phyloP scores from a whole-genome alignment of 2,888 invertebrate species.

The Drosophila greeni region DNA sequence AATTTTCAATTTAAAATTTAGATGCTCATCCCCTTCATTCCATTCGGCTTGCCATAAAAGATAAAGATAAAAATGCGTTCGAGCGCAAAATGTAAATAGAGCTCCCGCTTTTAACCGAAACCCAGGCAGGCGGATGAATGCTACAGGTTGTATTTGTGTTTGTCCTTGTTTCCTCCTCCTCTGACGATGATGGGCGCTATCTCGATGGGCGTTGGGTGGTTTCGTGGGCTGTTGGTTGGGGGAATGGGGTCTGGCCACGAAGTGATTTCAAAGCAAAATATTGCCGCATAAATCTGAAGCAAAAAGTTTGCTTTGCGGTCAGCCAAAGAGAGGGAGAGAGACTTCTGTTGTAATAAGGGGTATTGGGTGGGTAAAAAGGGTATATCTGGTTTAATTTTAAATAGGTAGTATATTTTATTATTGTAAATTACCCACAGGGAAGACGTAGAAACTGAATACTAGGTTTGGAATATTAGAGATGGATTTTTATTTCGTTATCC shows the following conservation, averaged over 20 bases:
- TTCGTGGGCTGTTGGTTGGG: not conserved
- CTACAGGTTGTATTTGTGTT: constrained; percentile 58
- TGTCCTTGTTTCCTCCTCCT: constrained; percentile 23
- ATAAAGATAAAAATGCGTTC: constrained; percentile 63
- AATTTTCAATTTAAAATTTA: constrained; percentile 72
- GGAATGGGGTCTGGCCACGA: constrained; percentile 11
- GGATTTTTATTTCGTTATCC: too few species aligned
- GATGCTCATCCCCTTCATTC: constrained; percentile 40
- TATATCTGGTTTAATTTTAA: not conserved
- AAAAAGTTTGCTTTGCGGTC: constrained; percentile 58
- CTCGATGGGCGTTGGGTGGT: constrained; percentile 2
- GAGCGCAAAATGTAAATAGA: constrained; percentile 68
- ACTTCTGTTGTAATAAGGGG: constrained; percentile 10
- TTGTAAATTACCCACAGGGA: not conserved
- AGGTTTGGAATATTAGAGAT: too few species aligned
- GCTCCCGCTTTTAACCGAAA: constrained; percentile 48
- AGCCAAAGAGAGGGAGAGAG: constrained; percentile 27
- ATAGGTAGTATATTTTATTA: not conserved
- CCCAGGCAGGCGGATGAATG: constrained; percentile 45
- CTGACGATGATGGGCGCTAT: constrained; percentile 1
- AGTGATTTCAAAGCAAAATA: constrained; percentile 63
- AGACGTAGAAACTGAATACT: too few species aligned
- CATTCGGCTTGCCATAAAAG: constrained; percentile 28
- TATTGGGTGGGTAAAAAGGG: not conserved
- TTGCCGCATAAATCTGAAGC: constrained; percentile 57